Evolutionary conservation across 1,140 invertebrate genomes (phyloP).

Genomic region (Drosophila ercepeae): DNA sequence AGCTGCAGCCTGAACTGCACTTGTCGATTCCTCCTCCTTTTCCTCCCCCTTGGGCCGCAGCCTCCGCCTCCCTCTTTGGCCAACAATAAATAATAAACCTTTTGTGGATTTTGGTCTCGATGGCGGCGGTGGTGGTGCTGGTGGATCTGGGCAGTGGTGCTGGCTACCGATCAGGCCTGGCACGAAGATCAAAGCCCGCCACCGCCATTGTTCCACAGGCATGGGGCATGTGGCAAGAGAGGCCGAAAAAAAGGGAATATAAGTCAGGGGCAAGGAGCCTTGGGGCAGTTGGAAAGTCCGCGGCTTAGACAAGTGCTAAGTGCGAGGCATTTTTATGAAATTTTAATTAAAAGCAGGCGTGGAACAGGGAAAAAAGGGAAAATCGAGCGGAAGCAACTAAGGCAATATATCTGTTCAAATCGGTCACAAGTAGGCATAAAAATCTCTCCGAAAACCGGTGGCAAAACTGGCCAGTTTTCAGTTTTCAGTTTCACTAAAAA

Average conservation of each 20-base stretch:
- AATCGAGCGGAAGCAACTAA: slow-evolving; percentile 66
- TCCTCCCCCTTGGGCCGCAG: not conserved
- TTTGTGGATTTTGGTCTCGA: slow-evolving; percentile 78
- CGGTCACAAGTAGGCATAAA: slow-evolving; percentile 70
- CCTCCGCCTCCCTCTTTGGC: slow-evolving; percentile 44
- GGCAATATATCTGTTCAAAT: slow-evolving; percentile 31
- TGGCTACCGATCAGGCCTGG: slow-evolving; percentile 64
- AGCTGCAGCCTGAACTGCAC: slow-evolving; percentile 55
- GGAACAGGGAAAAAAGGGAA: slow-evolving; percentile 57
- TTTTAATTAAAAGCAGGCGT: slow-evolving; percentile 64
- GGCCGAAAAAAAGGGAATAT: slow-evolving; percentile 21
- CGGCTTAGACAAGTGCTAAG: slow-evolving; percentile 72
- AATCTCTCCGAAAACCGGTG: slow-evolving; percentile 71
- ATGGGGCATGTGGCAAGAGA: not conserved
- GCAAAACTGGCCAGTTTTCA: slow-evolving; percentile 64
- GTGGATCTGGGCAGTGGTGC: slow-evolving; percentile 37
- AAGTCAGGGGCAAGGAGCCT: slow-evolving; percentile 17
- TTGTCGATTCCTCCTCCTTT: slow-evolving; percentile 54
- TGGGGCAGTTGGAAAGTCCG: slow-evolving; percentile 59
- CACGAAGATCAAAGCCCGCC: slow-evolving; percentile 67
- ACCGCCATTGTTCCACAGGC: slow-evolving; percentile 70
- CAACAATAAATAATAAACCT: slow-evolving; percentile 82
- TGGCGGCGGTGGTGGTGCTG: slow-evolving; percentile 54
- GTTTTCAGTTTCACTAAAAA: slow-evolving; percentile 69
- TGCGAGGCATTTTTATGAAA: slow-evolving; percentile 64